Base-by-base conservation (phyloP, 2,113 vertebrate species). In the Elephantulus edwardii region DNA sequence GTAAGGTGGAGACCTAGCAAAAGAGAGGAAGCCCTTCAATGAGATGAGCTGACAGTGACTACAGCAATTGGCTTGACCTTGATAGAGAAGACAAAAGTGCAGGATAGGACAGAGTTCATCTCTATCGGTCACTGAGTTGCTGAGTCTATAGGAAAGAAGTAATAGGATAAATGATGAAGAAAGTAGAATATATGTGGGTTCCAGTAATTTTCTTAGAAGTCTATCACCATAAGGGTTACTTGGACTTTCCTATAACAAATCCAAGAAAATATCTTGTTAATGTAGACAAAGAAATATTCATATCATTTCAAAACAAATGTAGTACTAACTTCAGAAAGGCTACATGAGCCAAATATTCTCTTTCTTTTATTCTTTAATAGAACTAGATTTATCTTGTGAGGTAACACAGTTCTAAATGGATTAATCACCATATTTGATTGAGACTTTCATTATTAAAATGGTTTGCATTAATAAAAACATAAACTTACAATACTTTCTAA, bases 261-360 rank as follows among this genome's bases (percentile, higher is more conserved):
- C 38, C 28, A 28, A 46, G n/a, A 62, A 88, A 88, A 80, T 71
- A 38, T 62, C 40, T 88, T 84, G 66, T 74, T 82, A 85, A 26
- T 78, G 12, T 71, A 11, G 80, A 3, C 22, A 77, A 71, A 81
- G 19, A 90, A 86, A 78, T 7, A 70, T 52, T 82, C 66, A 52
- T 56, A 91, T 70, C 44, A 83, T 89, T 95, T 92, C 71, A 89
- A 83, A 60, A 33, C 38, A 94, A 89, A 91, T 70, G 80, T 17
- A 42, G 62, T 44, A 89, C 74, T 94, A 93, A 58, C 52, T 58
- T 60, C 22, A 50, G 77, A 82, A 74, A 83, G 30, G 1, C 1
- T 17, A 75, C 35, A 58, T 50, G 42, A 30, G 46, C 10, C 46
- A 87, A 72, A 83, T 75, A 44, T 48, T 30, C 35, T 66, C 13